Conservation (phyloP, 2,113 vertebrate species). For the Lepus americanus region DNA sequence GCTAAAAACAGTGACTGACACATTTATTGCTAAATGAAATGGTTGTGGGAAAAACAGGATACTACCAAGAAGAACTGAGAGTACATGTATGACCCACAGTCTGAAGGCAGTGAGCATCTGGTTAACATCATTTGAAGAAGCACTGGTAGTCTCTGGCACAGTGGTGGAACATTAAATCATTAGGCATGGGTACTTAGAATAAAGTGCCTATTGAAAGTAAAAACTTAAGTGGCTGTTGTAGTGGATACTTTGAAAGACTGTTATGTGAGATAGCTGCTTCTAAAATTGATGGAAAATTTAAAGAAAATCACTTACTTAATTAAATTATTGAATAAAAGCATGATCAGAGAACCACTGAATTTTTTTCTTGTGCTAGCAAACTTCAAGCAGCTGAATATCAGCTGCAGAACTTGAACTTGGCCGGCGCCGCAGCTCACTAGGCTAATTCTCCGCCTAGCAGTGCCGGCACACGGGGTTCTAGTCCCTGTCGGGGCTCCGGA, state of each 20-base stretch:
- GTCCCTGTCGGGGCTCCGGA: no score
- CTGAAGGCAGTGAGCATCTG: neutral
- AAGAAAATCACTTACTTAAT: neutral
- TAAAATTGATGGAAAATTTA: neutral
- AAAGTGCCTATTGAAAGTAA: conserved; percentile 9
- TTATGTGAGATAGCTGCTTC: neutral
- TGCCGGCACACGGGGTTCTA: no score
- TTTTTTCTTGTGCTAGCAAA: neutral
- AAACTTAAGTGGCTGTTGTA: neutral
- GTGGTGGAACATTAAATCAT: neutral
- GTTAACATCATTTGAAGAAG: neutral
- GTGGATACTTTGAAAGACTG: neutral
- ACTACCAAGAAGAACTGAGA: neutral
- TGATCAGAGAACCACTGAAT: neutral
- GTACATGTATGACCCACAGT: neutral
- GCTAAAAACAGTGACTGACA: neutral
- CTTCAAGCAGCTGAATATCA: neutral
- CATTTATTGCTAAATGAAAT: neutral
- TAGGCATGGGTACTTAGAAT: neutral
- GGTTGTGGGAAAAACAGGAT: neutral
- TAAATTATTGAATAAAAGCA: neutral
- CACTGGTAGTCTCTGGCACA: neutral
- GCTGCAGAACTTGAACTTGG: neutral
- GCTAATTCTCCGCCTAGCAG: no score
- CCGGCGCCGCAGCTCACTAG: no score